phyloP scores from a whole-genome alignment of 2,113 vertebrate genomes.

The Elgaria multicarinata region DNA sequence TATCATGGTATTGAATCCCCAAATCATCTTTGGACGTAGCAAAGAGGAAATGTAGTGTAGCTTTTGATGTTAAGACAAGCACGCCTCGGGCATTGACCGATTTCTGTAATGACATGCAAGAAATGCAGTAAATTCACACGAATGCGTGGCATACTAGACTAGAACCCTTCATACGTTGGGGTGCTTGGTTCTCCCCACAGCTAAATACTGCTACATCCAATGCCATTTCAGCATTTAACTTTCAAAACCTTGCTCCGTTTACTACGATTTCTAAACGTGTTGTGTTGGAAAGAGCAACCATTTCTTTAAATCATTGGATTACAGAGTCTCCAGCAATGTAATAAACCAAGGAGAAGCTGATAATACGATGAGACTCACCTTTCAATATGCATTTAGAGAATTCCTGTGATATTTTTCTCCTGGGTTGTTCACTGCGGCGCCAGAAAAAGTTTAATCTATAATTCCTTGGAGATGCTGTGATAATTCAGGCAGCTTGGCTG shows the following conservation, averaged over 20 bases:
- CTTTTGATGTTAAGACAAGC: not conserved
- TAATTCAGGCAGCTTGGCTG: not conserved
- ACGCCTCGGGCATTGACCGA: not conserved
- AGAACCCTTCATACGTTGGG: not conserved
- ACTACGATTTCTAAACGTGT: not conserved
- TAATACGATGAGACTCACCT: conserved; percentile 13
- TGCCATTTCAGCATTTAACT: not conserved
- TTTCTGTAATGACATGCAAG: not conserved
- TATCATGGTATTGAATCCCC: not conserved
- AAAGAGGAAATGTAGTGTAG: not conserved
- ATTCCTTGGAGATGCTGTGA: conserved; percentile 9
- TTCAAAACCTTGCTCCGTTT: not conserved
- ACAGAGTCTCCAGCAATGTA: not conserved
- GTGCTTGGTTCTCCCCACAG: not conserved
- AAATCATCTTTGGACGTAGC: not conserved
- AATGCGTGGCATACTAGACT: not conserved
- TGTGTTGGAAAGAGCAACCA: not conserved
- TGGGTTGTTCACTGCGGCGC: too few relatives aligned
- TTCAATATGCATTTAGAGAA: conserved; percentile 19
- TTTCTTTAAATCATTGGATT: conserved; percentile 6
- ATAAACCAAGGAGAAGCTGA: not conserved
- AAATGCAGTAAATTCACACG: not conserved
- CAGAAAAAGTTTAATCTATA: conserved; percentile 23
- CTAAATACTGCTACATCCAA: not conserved
- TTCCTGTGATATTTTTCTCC: conserved; percentile 13